These are phyloP conservation scores for Tragelaphus oryx DNA, from an alignment of 2,797 vertebrate genomes.

Conservation along the genomic window DNA sequence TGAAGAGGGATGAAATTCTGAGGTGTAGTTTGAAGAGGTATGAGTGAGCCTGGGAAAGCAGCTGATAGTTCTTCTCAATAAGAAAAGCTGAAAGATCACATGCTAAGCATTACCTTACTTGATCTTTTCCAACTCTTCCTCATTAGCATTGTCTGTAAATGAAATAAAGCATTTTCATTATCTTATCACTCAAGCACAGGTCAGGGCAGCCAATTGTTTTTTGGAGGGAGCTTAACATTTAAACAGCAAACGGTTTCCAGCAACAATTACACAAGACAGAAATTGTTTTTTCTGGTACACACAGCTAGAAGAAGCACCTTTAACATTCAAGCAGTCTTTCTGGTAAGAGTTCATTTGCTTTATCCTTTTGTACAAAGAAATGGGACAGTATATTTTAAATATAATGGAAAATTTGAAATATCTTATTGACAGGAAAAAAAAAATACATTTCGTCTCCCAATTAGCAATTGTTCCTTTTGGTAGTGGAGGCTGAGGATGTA, in stretches of 20 bases:
- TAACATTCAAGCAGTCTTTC: conserved; percentile 10
- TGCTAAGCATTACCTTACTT: conserved; percentile 98
- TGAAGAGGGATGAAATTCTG: conserved; percentile 41
- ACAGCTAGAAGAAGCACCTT: conserved; percentile 39
- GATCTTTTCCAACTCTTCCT: conserved; percentile 99
- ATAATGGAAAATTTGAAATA: background rate
- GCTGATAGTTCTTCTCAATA: conserved; percentile 35
- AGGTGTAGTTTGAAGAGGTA: conserved; percentile 12
- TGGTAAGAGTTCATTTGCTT: background rate
- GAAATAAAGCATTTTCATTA: conserved; percentile 94
- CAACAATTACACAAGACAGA: conserved; percentile 40
- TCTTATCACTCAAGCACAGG: conserved; percentile 76
- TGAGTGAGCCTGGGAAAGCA: conserved; percentile 49
- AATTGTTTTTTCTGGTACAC: conserved; percentile 8
- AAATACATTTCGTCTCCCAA: background rate
- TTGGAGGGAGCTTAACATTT: conserved; percentile 54
- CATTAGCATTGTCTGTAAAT: conserved; percentile 98
- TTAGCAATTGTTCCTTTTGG: background rate
- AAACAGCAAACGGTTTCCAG: conserved; percentile 61
- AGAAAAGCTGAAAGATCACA: conserved; percentile 79
- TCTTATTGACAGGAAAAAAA: background rate
- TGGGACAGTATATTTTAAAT: background rate
- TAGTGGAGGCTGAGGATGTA: background rate
- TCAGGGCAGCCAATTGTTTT: conserved; percentile 59
- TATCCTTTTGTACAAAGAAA: background rate